Base-by-base conservation (phyloP, 2,113 vertebrate genomes). In the Alosa alosa region DNA sequence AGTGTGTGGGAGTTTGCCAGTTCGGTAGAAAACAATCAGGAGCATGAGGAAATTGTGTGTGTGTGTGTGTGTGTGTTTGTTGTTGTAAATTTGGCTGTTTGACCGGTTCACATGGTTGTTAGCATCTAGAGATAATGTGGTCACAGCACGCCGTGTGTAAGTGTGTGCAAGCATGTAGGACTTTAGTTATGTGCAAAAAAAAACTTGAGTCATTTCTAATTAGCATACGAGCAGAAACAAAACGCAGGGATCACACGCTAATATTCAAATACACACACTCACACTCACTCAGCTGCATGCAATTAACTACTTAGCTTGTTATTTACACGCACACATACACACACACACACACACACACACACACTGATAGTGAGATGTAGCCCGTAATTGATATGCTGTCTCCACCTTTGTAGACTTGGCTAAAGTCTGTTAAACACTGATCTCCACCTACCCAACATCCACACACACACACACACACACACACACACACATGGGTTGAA, bases 261-360 rank as follows among this genome's bases (percentile, higher is more conserved):
- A 78, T 78, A 39, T 13, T 78, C 31, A 39, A 2, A 78, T 13
- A 78, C 72, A 75, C 25, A 75, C 68, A 78, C 68, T 15, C 68
- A 75, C 72, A 78, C 72, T 41, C 31, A 78, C 36, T 15, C 72
- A 78, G 64, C 64, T 72, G 64, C 25, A 36, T 13, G 31, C 64
- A 72, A 72, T 72, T 72, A 72, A 25, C 7, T 31, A 9, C 25
- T 72, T 72, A 72, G 25, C 64, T 72, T 72, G n/a, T 72, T 36
- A 31, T 13, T 10, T 31, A 25, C 10, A 36, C n/a, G n/a, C 3
- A 36, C 64, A 72, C 64, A 72, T 9, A 72, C 10, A 36, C 64
- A 72, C n/a, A 72, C n/a, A 72, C 64, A 72, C 64, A 72, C 64
- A 72, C 64, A 31, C 64, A 72, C 64, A 72, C 60, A 31, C 64